A percentile compares a stretch with the other conserved stretches of the same genome.
Conservation (phyloP, 1,140 invertebrate species). For the Drosophila sp. region DNA sequence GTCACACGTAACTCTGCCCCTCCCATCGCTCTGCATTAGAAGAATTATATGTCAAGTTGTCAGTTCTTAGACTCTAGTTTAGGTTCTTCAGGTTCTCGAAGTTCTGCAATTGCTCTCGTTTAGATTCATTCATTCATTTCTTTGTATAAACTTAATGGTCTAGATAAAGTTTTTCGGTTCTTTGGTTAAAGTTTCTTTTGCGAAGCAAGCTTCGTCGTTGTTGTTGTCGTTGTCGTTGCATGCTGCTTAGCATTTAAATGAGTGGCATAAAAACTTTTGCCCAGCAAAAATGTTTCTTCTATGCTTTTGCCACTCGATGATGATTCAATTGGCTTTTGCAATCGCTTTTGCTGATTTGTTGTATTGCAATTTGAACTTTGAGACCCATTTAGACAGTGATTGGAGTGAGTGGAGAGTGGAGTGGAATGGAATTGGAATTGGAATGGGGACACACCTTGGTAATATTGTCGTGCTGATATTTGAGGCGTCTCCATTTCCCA, state of each 20-base stretch:
- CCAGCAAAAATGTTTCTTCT: constrained; percentile 13
- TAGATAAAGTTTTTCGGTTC: constrained; percentile 74
- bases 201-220: constrained; percentile 24
- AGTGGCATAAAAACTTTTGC: constrained; percentile 50
- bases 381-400: constrained; percentile 32
- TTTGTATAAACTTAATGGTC: constrained; percentile 76
- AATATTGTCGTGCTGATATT: constrained; percentile 61
- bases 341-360: constrained; percentile 40
- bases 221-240: constrained; percentile 24
- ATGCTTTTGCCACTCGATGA: constrained; percentile 31
- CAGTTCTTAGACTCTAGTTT: constrained; percentile 18
- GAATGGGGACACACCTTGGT: constrained; percentile 39
- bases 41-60: constrained; percentile 14
- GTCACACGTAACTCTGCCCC: constrained; percentile 54
- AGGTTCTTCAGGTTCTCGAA: not conserved
- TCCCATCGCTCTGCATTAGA: constrained; percentile 55
- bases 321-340: constrained; percentile 69
- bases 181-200: constrained; percentile 39
- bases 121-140: constrained; percentile 29
- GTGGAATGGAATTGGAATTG: not conserved
- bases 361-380: constrained; percentile 67
- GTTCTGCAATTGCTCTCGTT: constrained; percentile 23
- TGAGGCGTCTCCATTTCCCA: constrained; percentile 75
- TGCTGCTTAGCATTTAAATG: constrained; percentile 70
- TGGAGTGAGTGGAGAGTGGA: not conserved